Base-by-base conservation (phyloP, 2,113 vertebrate genomes). In the Takifugu bimaculatus region DNA sequence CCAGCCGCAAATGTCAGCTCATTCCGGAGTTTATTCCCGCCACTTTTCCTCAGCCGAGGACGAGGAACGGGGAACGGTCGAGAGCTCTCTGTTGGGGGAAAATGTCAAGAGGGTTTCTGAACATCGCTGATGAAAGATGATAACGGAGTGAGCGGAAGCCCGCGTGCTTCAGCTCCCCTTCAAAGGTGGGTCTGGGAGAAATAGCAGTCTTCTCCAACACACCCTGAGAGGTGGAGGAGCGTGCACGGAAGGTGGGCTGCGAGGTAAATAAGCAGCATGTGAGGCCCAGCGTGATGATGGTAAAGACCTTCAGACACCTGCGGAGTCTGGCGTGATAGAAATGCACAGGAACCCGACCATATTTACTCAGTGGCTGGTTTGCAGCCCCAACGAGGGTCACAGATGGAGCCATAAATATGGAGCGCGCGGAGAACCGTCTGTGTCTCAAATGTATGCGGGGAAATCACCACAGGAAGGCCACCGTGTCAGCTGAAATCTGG, bases 121-220 rank as follows among this genome's bases (percentile, higher is more conserved):
- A 78, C 70, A 61, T 53, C 54, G 51, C 70, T 68, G 52, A 72
- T 80, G 62, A 74, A 77, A 77, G 57, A 2, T 3, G 61, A 70
- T 57, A 51, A 76, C 75, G 45, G 52, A 66, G 54, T 50, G 42
- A 68, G 71, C 68, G 62, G 72, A 56, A 44, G 44, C 15, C 50
- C 26, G 54, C 35, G 7, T 39, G 7, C 35, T 39, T 39, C 35
- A 10, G 35, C 35, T 39, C 9, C 35, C 7, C 9, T 39, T 39
- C 35, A 39, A 39, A 39, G 35, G 35, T 39, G 11, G 35, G 7
- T 6, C 35, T 9, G 35, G 20, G 20, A 39, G 35, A 39, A 39
- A 39, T 39, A 39, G 7, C 35, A 39, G 95, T 65, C 10, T 92
- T 94, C 88, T 94, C 95, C 77, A 96, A 96, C 66, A 89, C 92